Base-by-base conservation (phyloP, 2,113 vertebrate genomes). In the Oplegnathus fasciatus region DNA sequence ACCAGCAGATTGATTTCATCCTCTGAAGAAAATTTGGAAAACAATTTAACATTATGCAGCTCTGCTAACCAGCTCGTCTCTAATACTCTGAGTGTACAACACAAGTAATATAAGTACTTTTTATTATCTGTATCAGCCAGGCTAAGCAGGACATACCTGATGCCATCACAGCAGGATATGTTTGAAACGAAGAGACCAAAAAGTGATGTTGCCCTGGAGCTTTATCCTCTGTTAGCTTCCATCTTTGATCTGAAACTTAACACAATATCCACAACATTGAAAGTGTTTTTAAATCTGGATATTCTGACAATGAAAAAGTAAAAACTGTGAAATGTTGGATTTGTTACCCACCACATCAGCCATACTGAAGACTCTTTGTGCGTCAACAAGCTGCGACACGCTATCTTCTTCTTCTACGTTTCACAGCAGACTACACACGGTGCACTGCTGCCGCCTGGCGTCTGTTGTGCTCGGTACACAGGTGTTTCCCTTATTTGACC, bases 1-100 rank as follows among this genome's bases (percentile, higher is more conserved):
- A 99, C 97, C 85, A 99, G 94, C 83, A 99, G 94, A 79, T 92
- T 98, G 75, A 97, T 76, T 44, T 99, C 98, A 22, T 98, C 98
- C 13, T 99, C 98, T 99, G 92, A 3, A 44, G 11, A 76, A 34
- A 24, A 55, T 11, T 37, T 15, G 4, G 5, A 55, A 37, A 28
- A 66, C 22, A 22, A 10, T 15, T 75, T 0, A 54, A 69, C 58
- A 52, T 2, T 14, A 18, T 34, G 30, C 15, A 54, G 34, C 67
- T 24, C 20, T 14, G 18, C 24, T 26, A 26, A 30, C 54, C 48
- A 57, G 26, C 5, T 18, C 13, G 3, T 26, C 3, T 66, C 18
- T 44, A 7, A 62, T 65, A 34, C 14, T 1, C 0, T 54, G 1
- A 30, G 2, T 14, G 17, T 8, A 22, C 32, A 61, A 40, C 34